Evolutionary conservation across 1,140 invertebrate species (phyloP), one percentile per base, ranked within the genome.

Genomic region (Cotesia typhae): DNA sequence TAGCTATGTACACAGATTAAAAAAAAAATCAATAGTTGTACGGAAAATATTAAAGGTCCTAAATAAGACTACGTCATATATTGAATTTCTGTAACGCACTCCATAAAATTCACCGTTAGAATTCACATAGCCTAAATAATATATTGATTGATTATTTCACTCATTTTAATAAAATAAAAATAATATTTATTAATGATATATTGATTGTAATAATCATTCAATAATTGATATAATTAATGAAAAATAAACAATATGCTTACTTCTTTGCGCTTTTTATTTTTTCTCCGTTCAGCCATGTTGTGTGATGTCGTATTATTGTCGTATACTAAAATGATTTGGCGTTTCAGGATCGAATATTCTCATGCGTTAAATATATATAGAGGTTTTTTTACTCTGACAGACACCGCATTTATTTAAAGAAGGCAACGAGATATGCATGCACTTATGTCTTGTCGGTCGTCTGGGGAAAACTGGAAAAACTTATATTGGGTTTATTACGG

Each of bases 261-360:
- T 83, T 93, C 92, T 89, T 92, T 93, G 73, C 92, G 91, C 78
- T 92, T 93, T 84, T 90, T 90, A 79, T 88, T 90, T 89, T 92
- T 92, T 82, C 90, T 90, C 83, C 92, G 92, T 78, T 93, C 92
- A 85, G 92, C 92, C 92, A 93, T 93, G 81, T 88, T 91, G 87
- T 79, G 76, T 83, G 41, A 9, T 47, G 41, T 47, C 41, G 41
- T 47, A 80, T 82, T 77, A 52, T 66, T 68, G 70, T 75, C 77
- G 75, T 77, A 74, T 78, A 76, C 57, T 67, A 6, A 47, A 47
- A 47, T 47, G 41, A 47, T 47, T 47, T 47, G 41, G 41, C 41
- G 41, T 47, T 47, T 47, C 41, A 47, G 41, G 2, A 9, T 47
- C 41, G 10, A 10, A 47, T 47, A 47, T 3, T 47, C 41, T 6